phyloP scores from a whole-genome alignment of 2,797 vertebrate genomes.

The Eurystomus glaucurus region DNA sequence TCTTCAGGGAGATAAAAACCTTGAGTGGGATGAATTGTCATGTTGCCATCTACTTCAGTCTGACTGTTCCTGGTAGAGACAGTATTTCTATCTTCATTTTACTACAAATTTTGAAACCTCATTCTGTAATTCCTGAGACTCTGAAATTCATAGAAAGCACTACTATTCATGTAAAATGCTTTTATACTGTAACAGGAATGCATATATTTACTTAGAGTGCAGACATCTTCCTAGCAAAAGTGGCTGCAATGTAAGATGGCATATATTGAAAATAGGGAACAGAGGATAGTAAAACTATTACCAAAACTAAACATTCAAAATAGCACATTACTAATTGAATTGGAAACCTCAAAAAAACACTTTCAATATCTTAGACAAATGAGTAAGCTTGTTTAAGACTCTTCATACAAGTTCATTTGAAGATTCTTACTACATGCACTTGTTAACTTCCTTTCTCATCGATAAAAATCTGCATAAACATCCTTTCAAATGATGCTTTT shows the following conservation, averaged over 20 bases:
- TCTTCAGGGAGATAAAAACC: not conserved
- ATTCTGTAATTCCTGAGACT: not conserved
- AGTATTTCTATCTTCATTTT: not conserved
- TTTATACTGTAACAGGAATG: not conserved
- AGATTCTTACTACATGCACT: conserved; percentile 14
- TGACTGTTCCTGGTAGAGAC: not conserved
- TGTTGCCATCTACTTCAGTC: not conserved
- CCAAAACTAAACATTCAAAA: not conserved
- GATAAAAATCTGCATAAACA: conserved; percentile 34
- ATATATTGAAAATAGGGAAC: not conserved
- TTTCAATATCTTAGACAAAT: conserved; percentile 17
- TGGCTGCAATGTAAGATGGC: rapidly evolving
- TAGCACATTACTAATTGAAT: not conserved
- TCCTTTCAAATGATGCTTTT: conserved; percentile 27
- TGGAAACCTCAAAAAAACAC: not conserved
- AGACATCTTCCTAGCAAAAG: not conserved
- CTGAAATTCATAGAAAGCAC: not conserved
- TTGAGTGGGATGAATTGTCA: not conserved
- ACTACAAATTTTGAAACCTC: not conserved
- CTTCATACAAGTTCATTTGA: conserved; percentile 17
- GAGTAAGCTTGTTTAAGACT: not conserved
- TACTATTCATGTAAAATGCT: not conserved
- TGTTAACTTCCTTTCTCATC: conserved; percentile 34
- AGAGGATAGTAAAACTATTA: not conserved
- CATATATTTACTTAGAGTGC: not conserved